phyloP scores from a whole-genome alignment of 35 echinoderm and acorn worm genomes.

The Ophiothrix spiculata region DNA sequence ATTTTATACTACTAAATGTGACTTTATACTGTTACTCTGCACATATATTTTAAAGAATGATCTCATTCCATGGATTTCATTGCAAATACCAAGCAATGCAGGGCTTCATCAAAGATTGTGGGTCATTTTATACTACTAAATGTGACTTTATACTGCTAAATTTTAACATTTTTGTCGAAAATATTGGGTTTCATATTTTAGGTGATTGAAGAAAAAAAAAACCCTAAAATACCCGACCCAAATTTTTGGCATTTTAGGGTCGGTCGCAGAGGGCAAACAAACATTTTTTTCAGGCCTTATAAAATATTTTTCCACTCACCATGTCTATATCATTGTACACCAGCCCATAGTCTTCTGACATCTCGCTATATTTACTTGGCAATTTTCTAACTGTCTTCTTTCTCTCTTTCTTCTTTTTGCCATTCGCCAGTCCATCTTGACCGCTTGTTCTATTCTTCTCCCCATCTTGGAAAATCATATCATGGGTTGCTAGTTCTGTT shows the following conservation, averaged over 20 bases:
- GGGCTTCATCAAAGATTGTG: too few relatives aligned
- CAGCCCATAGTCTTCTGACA: not conserved
- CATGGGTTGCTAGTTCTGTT: not conserved
- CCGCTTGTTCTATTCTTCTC: not conserved
- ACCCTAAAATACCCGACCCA: too few relatives aligned
- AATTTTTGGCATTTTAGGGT: too few relatives aligned
- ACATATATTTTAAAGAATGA: too few relatives aligned
- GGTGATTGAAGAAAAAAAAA: too few relatives aligned
- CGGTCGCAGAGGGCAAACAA: not conserved
- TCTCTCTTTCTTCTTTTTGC: not conserved
- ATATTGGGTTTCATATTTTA: too few relatives aligned
- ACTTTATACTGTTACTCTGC: too few relatives aligned
- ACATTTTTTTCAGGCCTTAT: not conserved
- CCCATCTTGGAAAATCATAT: not conserved
- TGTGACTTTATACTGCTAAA: not conserved
- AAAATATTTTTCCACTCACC: not conserved
- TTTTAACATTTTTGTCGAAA: not conserved
- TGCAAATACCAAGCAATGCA: too few relatives aligned
- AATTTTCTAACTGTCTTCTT: not conserved
- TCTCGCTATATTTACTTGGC: not conserved
- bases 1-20: too few relatives aligned
- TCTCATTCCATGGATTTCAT: too few relatives aligned
- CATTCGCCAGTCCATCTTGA: not conserved
- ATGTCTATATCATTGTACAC: not conserved
- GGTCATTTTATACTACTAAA: too few relatives aligned